Evolutionary conservation across 2,888 invertebrate species (phyloP).

Genomic region (Globia sparganii): DNA sequence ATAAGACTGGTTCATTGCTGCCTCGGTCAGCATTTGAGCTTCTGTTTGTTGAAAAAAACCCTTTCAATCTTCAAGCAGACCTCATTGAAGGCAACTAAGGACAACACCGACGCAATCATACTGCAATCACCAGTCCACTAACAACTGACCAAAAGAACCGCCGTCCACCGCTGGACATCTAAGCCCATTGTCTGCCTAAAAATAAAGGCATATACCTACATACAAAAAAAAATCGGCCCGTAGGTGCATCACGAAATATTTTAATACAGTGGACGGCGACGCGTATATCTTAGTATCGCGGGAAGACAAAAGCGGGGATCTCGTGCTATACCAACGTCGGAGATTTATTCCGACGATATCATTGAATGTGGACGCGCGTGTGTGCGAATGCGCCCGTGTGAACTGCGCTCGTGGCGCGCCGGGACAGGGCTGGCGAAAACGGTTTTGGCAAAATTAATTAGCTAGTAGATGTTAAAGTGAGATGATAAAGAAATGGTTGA

Average conservation of each 20-base stretch:
- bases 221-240: slow-evolving; percentile 53
- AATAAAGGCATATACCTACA: slow-evolving; percentile 52
- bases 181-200: slow-evolving; percentile 58
- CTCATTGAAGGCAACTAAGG: slow-evolving; percentile 24
- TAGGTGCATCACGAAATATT: slow-evolving; percentile 70
- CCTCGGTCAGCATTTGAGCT: neutral
- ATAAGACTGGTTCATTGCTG: neutral
- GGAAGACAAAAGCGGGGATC: slow-evolving; percentile 80
- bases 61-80: neutral
- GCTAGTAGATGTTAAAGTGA: neutral
- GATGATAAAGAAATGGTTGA: neutral
- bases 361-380: slow-evolving; percentile 72
- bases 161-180: slow-evolving; percentile 54
- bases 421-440: slow-evolving; percentile 60
- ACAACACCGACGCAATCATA: slow-evolving; percentile 36
- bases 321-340: slow-evolving; percentile 81
- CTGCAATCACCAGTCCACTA: slow-evolving; percentile 31
- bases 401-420: slow-evolving; percentile 61
- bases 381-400: slow-evolving; percentile 71
- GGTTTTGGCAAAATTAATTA: slow-evolving; percentile 20
- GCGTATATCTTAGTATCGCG: slow-evolving; percentile 68
- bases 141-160: slow-evolving; percentile 51
- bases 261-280: slow-evolving; percentile 68
- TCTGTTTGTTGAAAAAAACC: neutral
- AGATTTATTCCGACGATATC: slow-evolving; percentile 84